phyloP scores from a whole-genome alignment of 2,113 vertebrate species.

The Edolisoma coerulescens region DNA sequence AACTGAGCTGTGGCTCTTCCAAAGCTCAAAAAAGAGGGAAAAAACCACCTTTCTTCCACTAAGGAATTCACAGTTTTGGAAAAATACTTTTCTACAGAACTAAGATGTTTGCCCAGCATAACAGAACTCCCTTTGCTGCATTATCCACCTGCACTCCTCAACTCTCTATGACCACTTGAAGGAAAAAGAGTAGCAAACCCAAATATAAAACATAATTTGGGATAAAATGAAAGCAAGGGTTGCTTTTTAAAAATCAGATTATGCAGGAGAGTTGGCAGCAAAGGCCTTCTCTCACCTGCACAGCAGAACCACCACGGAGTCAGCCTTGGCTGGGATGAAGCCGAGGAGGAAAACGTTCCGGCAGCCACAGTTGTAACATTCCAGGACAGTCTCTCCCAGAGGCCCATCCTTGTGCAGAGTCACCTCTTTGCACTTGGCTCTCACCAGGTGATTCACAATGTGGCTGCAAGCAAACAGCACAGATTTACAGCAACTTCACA shows the following conservation, averaged over 20 bases:
- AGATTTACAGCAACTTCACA: fast-evolving
- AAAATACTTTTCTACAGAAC: neutral
- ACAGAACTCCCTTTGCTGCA: neutral
- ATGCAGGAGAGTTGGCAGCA: neutral
- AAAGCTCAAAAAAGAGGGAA: neutral
- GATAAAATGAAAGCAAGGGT: fast-evolving
- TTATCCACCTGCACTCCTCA: neutral
- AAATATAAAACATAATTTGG: fast-evolving
- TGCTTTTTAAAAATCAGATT: neutral
- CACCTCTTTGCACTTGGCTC: constrained; percentile 98
- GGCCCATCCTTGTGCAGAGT: constrained; percentile 97
- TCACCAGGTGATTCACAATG: constrained; percentile 97
- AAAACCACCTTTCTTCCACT: neutral
- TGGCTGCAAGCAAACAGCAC: constrained; percentile 77
- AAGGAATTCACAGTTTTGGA: neutral
- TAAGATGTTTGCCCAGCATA: neutral
- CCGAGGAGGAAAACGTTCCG: constrained; percentile 97
- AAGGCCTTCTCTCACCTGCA: constrained; percentile 82
- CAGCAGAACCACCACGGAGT: constrained; percentile 94
- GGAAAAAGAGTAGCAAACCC: neutral
- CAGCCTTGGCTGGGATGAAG: constrained; percentile 97
- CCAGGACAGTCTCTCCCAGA: constrained; percentile 93
- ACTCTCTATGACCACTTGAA: fast-evolving
- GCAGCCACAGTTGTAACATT: constrained; percentile 98
- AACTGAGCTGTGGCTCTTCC: neutral